Base-by-base conservation (phyloP, 92 coral and sea anemone species). In the Phenganax subtilis region DNA sequence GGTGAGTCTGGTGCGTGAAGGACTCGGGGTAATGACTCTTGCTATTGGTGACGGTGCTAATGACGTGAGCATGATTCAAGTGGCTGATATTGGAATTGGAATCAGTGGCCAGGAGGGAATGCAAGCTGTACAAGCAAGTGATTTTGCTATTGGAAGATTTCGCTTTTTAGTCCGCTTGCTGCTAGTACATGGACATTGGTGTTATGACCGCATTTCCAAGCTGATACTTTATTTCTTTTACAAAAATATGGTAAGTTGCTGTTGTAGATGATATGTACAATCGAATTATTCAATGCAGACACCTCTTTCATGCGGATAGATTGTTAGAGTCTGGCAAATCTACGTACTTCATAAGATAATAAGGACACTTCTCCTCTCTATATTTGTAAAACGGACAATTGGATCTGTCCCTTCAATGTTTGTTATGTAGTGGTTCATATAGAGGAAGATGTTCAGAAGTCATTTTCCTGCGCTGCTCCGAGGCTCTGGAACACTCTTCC, bases 21-120 rank as follows among this genome's bases (percentile, higher is more conserved):
- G 88, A 47, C 97, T 96, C 27, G 91, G 88, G 68, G 96, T 91
- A 12, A 96, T 96, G 99, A 96, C 99, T 51, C 82, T 96, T 75
- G 97, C 99, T 27, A 96, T 96, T 60, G 99, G 99, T 55, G 99
- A 96, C 77, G 99, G 99, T n/a, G 99, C 99, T 58, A 96, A 96
- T 86, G 99, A 96, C 84, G 99, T 96, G 61, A 92, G 97, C 74
- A 96, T 96, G 99, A 96, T 96, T 7, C 99, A 96, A 64, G 89
- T 92, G 90, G 99, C 99, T 29, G 99, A 96, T 85, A 93, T 96
- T 0, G 99, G 99, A 3, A 90, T 96, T 9, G 99, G 99, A 6
- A 96, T 96, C 85, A 90, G 97, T 14, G 99, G 99, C 6, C 99
- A 96, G 75, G 99, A 96, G 65, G 99, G 99, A 16, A 96, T 96